A percentile compares a stretch with the other conserved stretches of the same genome.
phyloP scores from a whole-genome alignment of 1,140 invertebrate species.

The Orius insidiosus region DNA sequence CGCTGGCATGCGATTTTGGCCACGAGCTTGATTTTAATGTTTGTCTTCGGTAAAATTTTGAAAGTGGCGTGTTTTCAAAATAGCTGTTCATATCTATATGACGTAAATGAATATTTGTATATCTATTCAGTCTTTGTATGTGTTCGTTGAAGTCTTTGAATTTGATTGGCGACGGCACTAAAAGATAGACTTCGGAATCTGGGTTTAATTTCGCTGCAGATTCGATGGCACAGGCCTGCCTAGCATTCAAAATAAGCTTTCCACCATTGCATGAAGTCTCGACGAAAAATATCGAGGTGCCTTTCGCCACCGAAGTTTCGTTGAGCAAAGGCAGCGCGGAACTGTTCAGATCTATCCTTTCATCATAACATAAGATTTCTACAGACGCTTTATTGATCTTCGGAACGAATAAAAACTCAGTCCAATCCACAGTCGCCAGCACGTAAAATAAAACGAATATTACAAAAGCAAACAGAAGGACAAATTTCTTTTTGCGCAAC shows the following conservation, averaged over 20 bases:
- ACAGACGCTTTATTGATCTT: no score
- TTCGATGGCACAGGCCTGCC: constrained; percentile 27
- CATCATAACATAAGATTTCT: no score
- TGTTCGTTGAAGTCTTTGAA: neutral
- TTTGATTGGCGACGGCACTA: constrained; percentile 19
- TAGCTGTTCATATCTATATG: constrained; percentile 36
- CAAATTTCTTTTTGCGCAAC: no score
- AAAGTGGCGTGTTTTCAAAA: constrained; percentile 37
- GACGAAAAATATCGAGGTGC: constrained; percentile 21
- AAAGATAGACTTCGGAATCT: constrained; percentile 17
- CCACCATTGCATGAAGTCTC: constrained; percentile 21
- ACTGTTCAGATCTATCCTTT: no score
- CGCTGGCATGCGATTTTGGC: constrained; percentile 41
- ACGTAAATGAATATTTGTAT: constrained; percentile 33
- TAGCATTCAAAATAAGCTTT: constrained; percentile 9
- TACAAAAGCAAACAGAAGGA: no score
- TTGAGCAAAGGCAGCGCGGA: neutral
- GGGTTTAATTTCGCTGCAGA: constrained; percentile 23
- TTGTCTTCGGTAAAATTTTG: constrained; percentile 32
- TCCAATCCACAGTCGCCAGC: no score
- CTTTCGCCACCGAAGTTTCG: neutral
- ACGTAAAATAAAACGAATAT: no score
- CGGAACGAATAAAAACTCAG: no score
- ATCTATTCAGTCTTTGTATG: constrained; percentile 26
- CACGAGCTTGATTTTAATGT: constrained; percentile 34